These are phyloP conservation scores for Brienomyrus brachyistius DNA, from an alignment of 2,113 vertebrate species.

Conservation along the genomic window DNA sequence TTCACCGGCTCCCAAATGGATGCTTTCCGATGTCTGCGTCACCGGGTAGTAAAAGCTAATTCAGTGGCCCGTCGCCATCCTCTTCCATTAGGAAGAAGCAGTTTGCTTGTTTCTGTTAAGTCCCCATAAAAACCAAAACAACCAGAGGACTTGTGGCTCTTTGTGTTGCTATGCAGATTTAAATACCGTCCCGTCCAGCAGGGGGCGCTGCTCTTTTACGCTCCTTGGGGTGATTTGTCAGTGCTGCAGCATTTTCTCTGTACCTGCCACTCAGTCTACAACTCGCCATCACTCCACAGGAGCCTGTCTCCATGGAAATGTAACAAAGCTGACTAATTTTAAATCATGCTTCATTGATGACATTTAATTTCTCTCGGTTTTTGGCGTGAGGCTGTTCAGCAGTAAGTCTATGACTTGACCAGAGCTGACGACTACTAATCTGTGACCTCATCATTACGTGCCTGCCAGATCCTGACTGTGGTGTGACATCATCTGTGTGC, in stretches of 20 bases:
- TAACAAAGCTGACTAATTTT: background rate
- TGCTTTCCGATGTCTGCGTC: background rate
- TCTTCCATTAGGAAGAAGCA: background rate
- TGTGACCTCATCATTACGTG: background rate
- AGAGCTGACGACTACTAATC: background rate
- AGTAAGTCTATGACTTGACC: background rate
- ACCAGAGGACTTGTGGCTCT: background rate
- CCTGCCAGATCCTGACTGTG: background rate
- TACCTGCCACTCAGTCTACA: background rate
- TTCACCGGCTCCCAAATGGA: background rate
- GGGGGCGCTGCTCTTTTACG: background rate
- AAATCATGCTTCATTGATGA: background rate
- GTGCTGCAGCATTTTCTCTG: background rate
- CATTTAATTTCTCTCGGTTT: background rate
- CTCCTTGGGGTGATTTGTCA: background rate
- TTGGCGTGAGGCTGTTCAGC: background rate
- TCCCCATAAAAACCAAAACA: background rate
- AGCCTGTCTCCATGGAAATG: background rate
- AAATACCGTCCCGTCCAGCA: background rate
- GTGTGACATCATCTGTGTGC: background rate
- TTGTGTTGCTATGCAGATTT: background rate
- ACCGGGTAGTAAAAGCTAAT: background rate
- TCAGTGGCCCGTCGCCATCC: background rate
- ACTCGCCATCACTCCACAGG: background rate
- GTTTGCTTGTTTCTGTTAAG: background rate